phyloP scores from a whole-genome alignment of 2,888 invertebrate species.

The Eurois occulta region DNA sequence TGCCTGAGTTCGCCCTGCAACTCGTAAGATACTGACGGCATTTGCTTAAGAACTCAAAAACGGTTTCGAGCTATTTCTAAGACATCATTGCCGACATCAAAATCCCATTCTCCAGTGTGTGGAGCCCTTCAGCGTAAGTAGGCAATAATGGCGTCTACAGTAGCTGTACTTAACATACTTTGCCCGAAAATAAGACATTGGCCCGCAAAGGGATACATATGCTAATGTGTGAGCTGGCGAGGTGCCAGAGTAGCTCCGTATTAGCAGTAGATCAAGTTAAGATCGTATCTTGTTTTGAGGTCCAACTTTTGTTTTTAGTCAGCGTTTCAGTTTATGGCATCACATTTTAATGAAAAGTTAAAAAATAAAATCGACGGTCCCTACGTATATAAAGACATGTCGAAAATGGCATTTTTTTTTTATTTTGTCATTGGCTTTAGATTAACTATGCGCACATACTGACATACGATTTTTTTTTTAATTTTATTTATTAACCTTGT shows the following conservation, averaged over 20 bases:
- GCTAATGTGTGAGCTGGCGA: constrained; percentile 43
- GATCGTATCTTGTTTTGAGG: constrained; percentile 2
- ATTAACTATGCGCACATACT: no score
- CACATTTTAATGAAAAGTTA: background rate
- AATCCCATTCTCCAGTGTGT: background rate
- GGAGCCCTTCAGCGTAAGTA: constrained; percentile 20
- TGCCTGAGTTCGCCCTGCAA: background rate
- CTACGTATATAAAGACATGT: no score
- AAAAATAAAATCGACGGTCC: no score
- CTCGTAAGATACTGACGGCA: background rate
- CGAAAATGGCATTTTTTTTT: no score
- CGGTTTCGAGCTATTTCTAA: background rate
- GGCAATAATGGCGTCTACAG: constrained; percentile 34
- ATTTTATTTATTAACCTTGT: no score
- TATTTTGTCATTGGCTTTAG: no score
- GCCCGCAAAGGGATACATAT: constrained; percentile 55
- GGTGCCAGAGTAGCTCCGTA: constrained; percentile 19
- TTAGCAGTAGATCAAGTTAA: constrained; percentile 39
- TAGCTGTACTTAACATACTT: constrained; percentile 42
- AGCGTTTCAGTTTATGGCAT: background rate
- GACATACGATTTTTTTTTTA: no score
- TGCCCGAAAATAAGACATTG: constrained; percentile 29
- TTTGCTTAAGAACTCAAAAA: no score
- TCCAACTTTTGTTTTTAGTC: constrained; percentile 11
- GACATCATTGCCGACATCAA: background rate